Percentiles rank a stretch among this genome's conserved stretches.
phyloP scores from a whole-genome alignment of 2,113 vertebrate species.

The Noturus placidus region DNA sequence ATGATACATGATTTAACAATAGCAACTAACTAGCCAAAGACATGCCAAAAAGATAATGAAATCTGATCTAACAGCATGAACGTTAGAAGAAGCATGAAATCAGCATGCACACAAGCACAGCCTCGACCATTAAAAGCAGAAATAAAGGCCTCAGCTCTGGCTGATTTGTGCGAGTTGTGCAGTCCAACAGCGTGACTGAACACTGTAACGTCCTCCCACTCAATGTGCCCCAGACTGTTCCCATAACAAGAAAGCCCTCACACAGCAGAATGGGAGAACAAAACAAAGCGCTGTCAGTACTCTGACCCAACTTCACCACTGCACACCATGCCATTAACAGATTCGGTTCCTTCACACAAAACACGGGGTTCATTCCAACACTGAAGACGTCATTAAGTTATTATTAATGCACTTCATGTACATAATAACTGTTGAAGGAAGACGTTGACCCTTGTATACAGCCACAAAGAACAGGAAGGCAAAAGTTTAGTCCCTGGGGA shows the following conservation, averaged over 20 bases:
- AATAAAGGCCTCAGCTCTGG: background rate
- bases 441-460: slow-evolving; percentile 5
- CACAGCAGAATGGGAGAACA: slow-evolving; percentile 34
- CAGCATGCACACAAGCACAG: slow-evolving; percentile 17
- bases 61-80: background rate
- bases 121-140: slow-evolving; percentile 28
- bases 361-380: slow-evolving; percentile 33
- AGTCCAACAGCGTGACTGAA: slow-evolving; percentile 41
- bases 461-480: slow-evolving; percentile 22
- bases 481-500: slow-evolving; percentile 4
- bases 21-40: background rate
- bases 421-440: slow-evolving; percentile 31
- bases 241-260: slow-evolving; percentile 46
- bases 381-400: slow-evolving; percentile 33
- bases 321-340: slow-evolving; percentile 16
- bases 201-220: slow-evolving; percentile 52
- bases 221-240: slow-evolving; percentile 24
- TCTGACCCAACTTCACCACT: slow-evolving; percentile 26
- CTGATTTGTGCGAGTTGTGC: slow-evolving; percentile 21
- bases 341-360: slow-evolving; percentile 35
- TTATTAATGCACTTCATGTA: slow-evolving; percentile 39
- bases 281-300: slow-evolving; percentile 21
- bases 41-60: background rate
- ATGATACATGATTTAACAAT: background rate
- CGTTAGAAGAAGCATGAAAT: background rate